Base-by-base conservation (phyloP, 2,888 invertebrate genomes). In the Idaea dimidiata region DNA sequence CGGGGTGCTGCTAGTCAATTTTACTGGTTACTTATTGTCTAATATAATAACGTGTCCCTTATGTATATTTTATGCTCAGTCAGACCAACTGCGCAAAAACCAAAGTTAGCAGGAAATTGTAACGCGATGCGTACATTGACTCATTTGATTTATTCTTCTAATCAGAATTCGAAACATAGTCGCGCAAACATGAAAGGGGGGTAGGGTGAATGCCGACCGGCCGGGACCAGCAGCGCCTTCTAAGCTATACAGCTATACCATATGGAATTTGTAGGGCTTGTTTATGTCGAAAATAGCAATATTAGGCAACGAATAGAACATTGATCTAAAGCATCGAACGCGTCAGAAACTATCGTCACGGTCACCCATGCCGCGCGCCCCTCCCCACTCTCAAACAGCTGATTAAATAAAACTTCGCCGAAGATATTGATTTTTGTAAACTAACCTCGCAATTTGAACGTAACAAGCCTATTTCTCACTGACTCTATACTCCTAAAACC, bases 391-490 rank as follows among this genome's bases (percentile, higher is more conserved):
- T 71, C 77, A 81, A 92, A 93, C 93, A 93, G 93, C 93, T 93
- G 93, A 93, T 92, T 91, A 91, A 80, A n/a, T n/a, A n/a, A 83
- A 86, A 79, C 84, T 86, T 88, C 81, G 81, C 82, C 87, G 89
- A 63, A 62, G 59, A 59, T 92, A 93, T 93, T 90, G 93, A 93
- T 93, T 93, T 91, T 91, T 86, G 62, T 78, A 78, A 81, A 80
- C 79, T 90, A 91, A 91, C 90, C 89, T 89, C 82, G 72, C 73
- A 67, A 72, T 75, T 71, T 66, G 66, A 75, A 73, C 74, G 72
- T 70, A 73, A 77, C 76, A 72, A 74, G 70, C 69, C 69, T 66
- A 72, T 63, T 74, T 69, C 64, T 60, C 43, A 63, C 43, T 65
- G 59, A 65, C 61, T 16, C 33, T 58, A 64, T 61, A 60, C 14